Evolutionary conservation across 1,140 invertebrate genomes (phyloP).

Genomic region (Geopemphigus sp.): DNA sequence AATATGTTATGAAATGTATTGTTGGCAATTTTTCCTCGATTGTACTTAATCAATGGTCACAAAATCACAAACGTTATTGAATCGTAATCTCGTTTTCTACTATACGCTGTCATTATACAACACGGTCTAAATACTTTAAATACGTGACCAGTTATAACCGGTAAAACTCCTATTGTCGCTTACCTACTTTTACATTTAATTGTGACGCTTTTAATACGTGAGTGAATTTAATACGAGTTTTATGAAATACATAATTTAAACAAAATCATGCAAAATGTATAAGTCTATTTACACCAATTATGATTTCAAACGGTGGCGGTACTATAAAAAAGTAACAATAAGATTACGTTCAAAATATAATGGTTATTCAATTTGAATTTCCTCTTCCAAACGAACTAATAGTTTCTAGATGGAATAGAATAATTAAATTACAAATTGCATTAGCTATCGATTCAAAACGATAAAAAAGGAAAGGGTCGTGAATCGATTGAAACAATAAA

Average conservation of each 20-base stretch:
- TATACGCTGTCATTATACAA: conserved; percentile 22
- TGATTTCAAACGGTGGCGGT: too few species aligned
- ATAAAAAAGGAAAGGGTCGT: too few species aligned
- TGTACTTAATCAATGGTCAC: neutral
- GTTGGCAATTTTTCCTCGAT: conserved; percentile 6
- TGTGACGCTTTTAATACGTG: conserved; percentile 24
- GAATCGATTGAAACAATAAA: too few species aligned
- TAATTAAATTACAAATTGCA: too few species aligned
- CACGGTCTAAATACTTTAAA: neutral
- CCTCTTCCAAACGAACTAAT: too few species aligned
- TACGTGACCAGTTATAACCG: conserved; percentile 34
- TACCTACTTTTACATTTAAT: conserved; percentile 27
- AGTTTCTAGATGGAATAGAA: too few species aligned
- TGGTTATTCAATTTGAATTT: too few species aligned
- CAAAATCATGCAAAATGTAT: neutral
- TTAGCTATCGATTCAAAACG: too few species aligned
- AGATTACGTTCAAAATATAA: too few species aligned
- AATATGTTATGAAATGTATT: conserved; percentile 12
- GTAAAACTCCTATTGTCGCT: conserved; percentile 29
- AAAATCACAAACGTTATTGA: conserved; percentile 29
- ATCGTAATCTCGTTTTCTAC: conserved; percentile 43
- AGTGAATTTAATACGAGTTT: conserved; percentile 26
- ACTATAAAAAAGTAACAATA: too few species aligned
- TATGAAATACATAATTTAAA: neutral
- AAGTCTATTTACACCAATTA: too few species aligned